Conservation (phyloP, 2,797 vertebrate genomes). For the Anabas testudineus region DNA sequence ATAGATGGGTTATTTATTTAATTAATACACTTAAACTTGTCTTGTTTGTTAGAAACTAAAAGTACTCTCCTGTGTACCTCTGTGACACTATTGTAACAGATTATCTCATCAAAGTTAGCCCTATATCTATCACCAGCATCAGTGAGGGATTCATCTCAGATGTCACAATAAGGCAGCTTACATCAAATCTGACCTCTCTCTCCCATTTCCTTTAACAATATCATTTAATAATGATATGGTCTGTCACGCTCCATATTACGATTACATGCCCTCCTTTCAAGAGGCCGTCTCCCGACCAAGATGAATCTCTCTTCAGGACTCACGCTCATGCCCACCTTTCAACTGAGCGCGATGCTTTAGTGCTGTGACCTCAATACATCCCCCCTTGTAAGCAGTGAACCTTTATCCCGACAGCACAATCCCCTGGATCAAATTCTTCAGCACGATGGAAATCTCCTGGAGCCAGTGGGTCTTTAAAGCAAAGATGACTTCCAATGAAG, state of each 20-base stretch:
- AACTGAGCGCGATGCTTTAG: conserved; percentile 77
- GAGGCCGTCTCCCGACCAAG: conserved; percentile 79
- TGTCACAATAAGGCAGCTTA: conserved; percentile 68
- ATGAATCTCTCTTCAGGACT: conserved; percentile 76
- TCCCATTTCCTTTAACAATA: conserved; percentile 76
- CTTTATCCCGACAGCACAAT: conserved; percentile 75
- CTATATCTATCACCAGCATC: conserved; percentile 67
- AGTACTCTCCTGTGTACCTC: not conserved
- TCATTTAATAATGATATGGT: conserved; percentile 80
- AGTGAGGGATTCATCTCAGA: conserved; percentile 57
- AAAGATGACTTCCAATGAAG: conserved; percentile 43
- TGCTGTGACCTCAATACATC: conserved; percentile 79
- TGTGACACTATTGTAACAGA: no score
- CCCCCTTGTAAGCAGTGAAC: conserved; percentile 55
- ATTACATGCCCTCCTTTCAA: conserved; percentile 83
- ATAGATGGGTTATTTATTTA: no score
- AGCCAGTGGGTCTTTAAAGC: conserved; percentile 64
- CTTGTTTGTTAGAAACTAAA: no score
- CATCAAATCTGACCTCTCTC: conserved; percentile 74
- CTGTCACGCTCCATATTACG: conserved; percentile 72
- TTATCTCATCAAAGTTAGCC: conserved; percentile 3
- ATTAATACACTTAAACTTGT: no score
- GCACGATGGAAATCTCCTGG: conserved; percentile 56
- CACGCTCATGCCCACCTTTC: conserved; percentile 79
- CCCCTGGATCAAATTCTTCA: conserved; percentile 72